Evolutionary conservation across 1,140 invertebrate species (phyloP), one percentile per base, ranked within the genome.

Genomic region (Conopomorpha cramerella): DNA sequence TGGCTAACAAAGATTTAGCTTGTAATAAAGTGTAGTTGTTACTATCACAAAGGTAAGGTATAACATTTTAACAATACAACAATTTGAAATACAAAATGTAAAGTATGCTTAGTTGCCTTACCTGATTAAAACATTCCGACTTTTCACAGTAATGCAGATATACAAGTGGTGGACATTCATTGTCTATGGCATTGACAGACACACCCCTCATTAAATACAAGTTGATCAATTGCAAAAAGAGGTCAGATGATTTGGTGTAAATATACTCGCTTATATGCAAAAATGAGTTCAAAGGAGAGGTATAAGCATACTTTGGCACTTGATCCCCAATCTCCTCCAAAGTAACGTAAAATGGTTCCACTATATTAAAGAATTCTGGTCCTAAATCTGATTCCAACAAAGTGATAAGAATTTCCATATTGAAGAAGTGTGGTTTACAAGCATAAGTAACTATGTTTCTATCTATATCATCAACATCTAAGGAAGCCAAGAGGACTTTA

Each of bases 101-200:
- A n/a, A n/a, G n/a, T n/a, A n/a, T n/a, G n/a, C n/a, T n/a, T n/a
- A n/a, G n/a, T n/a, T n/a, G n/a, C n/a, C 62, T 71, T 50, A 72
- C 67, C 35, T 65, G 55, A 39, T 41, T 19, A 53, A 73, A 74
- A 35, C 56, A 74, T 12, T 34, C 39, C 16, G 40, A 30, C 47
- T 76, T 62, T 38, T 59, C 46, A 36, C 56, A 55, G 33, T 62
- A 67, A 40, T 78, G 71, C 41, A 70, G 51, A 26, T 70, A 77
- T 8, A 78, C 72, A n/a, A 79, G 46, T 12, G 77, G 74, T 27
- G 77, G 72, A 51, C 74, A 78, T 44, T 78, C 74, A 44, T 55
- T 38, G 46, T 61, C 44, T 10, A 51, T 31, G 18, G 74, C 57
- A 66, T 79, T 53, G 10, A 73, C 67, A 16, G 43, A 27, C 3